These are phyloP conservation scores for Apamea sordens DNA, from an alignment of 2,888 invertebrate species.

Conservation along the genomic window DNA sequence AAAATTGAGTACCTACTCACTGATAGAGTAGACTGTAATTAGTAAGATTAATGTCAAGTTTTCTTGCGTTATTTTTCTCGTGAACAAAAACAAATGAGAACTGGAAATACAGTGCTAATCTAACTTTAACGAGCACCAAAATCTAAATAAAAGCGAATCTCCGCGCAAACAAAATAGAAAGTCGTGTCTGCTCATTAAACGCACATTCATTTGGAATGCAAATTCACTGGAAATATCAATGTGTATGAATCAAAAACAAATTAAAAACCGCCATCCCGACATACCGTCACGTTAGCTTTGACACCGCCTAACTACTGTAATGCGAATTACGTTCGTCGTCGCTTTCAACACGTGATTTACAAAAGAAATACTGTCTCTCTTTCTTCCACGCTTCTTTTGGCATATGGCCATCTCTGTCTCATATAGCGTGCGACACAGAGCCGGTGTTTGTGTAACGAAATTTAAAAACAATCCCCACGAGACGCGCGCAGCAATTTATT, in stretches of 20 bases:
- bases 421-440: slow-evolving; percentile 61
- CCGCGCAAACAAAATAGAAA: slow-evolving; percentile 36
- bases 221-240: slow-evolving; percentile 61
- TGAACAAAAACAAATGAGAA: slow-evolving; percentile 13
- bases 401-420: slow-evolving; percentile 66
- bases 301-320: slow-evolving; percentile 68
- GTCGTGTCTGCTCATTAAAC: slow-evolving; percentile 48
- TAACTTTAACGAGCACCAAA: slow-evolving; percentile 36
- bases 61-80: neutral
- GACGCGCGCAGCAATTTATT: slow-evolving; percentile 80
- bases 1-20: slow-evolving; percentile 15
- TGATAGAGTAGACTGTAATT: neutral
- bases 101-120: slow-evolving; percentile 12
- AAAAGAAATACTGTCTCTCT: slow-evolving; percentile 60
- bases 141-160: slow-evolving; percentile 21
- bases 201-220: slow-evolving; percentile 56
- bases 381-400: slow-evolving; percentile 38
- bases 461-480: slow-evolving; percentile 86
- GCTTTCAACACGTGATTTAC: slow-evolving; percentile 56
- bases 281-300: slow-evolving; percentile 42
- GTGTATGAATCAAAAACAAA: slow-evolving; percentile 60
- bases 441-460: slow-evolving; percentile 81
- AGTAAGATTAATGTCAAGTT: neutral
- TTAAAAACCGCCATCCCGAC: slow-evolving; percentile 38
- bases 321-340: slow-evolving; percentile 62